A percentile compares a stretch with the other conserved stretches of the same genome.
These are phyloP conservation scores for Pocillopora damicornis DNA, from an alignment of 64 coral and sea anemone species.

Conservation along the genomic window DNA sequence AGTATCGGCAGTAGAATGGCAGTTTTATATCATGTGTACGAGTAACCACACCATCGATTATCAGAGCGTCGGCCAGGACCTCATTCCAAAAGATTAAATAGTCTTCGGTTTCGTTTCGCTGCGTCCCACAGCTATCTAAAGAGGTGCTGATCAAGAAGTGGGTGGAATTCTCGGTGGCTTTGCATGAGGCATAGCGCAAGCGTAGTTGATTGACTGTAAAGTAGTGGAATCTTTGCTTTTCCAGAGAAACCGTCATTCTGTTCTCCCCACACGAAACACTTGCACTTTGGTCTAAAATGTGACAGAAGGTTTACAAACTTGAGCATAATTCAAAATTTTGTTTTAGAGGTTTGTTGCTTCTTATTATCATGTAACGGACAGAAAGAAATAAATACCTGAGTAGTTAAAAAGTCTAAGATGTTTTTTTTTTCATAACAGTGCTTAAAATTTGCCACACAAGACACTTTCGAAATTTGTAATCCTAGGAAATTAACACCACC, in stretches of 20 bases:
- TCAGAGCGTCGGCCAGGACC: constrained; percentile 24
- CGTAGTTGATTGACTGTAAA: constrained; percentile 36
- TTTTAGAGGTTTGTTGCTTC: background rate
- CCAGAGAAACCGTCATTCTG: constrained; percentile 37
- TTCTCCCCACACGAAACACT: constrained; percentile 27
- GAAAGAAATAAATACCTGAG: no score
- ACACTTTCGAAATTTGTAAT: no score
- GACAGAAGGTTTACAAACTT: background rate
- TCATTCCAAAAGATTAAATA: constrained; percentile 47
- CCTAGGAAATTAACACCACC: no score
- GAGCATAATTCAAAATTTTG: background rate
- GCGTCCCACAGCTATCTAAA: constrained; percentile 62
- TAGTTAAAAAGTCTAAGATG: no score
- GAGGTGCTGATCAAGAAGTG: constrained; percentile 52
- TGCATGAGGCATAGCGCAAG: constrained; percentile 34
- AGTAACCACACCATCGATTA: constrained; percentile 47
- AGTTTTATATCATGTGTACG: constrained; percentile 39
- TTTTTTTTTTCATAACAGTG: no score
- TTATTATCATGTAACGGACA: background rate
- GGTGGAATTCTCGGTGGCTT: constrained; percentile 50
- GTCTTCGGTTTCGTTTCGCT: constrained; percentile 51
- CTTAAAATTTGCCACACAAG: no score
- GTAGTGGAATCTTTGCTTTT: constrained; percentile 27
- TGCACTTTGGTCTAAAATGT: constrained; percentile 39
- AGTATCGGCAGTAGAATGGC: constrained; percentile 65